Base-by-base conservation (phyloP, 1,140 invertebrate genomes). In the Rhopalosiphum padi region DNA sequence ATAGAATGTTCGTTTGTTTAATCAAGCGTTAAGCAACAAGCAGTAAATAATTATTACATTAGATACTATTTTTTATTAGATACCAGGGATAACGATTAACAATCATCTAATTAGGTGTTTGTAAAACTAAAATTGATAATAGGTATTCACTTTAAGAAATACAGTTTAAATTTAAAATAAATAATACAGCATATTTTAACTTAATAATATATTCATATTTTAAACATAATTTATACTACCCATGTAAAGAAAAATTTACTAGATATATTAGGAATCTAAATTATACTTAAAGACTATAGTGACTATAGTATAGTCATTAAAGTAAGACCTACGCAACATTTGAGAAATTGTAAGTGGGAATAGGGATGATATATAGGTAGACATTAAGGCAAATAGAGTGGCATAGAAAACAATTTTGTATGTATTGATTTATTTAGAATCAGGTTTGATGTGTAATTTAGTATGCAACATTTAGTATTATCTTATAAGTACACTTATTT, bases 1-100 rank as follows among this genome's bases (percentile, higher is more conserved):
- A 35, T 18, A n/a, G n/a, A 68, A n/a, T n/a, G 30, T 18, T 77
- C 1, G 15, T 77, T 77, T 88, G 41, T 88, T 53, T 53, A 25
- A 89, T 51, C 48, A 89, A 89, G 87, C 87, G 23, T 51, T 55
- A 89, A 89, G 87, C 87, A 37, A 53, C 48, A 89, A 89, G 87
- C 87, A 55, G 9, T 89, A 89, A 15, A 89, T 55, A 25, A 89
- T 30, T 23, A 35, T 88, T 37, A 87, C 15, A 15, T 60, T 60
- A 9, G 41, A 41, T 41, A 30, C 25, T 60, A n/a, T n/a, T 77
- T n/a, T 77, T 18, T 77, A 77, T 77, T 18, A 77, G n/a, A 77
- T 77, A 77, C 15, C 15, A 15, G 15, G 11, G 15, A 51, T n/a
- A n/a, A 77, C 60, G 1, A 77, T 77, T n/a, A 77, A n/a, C 11